These are phyloP conservation scores for Lampropteryx suffumata DNA, from an alignment of 2,888 invertebrate genomes.

Conservation along the genomic window DNA sequence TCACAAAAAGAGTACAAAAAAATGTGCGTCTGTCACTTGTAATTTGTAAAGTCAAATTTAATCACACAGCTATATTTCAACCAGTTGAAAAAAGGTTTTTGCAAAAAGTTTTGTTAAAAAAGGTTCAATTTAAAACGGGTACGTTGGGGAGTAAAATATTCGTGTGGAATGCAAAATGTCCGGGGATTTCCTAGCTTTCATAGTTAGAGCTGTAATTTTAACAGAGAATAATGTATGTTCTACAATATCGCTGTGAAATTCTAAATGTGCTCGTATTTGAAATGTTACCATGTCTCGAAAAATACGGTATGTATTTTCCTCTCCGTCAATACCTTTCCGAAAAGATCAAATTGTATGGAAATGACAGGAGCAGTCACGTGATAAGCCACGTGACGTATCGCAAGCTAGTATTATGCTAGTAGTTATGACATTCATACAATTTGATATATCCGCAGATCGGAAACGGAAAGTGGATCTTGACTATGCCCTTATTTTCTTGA, in stretches of 20 bases:
- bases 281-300: no score
- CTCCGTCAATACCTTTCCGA: no score
- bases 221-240: slow-evolving; percentile 4
- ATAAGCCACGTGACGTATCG: no score
- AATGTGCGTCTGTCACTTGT: slow-evolving; percentile 8
- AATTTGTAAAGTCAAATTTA: slow-evolving; percentile 12
- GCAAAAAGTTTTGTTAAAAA: slow-evolving; percentile 5
- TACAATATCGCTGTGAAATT: background rate
- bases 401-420: no score
- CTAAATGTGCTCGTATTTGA: background rate
- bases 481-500: no score
- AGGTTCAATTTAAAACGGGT: slow-evolving; percentile 3
- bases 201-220: slow-evolving; percentile 22
- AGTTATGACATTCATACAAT: no score
- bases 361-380: no score
- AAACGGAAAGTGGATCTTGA: no score
- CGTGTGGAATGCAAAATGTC: slow-evolving; percentile 13
- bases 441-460: no score
- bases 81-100: slow-evolving; percentile 1
- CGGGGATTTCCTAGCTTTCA: slow-evolving; percentile 20
- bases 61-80: slow-evolving; percentile 7
- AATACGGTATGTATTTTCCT: no score
- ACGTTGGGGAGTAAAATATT: slow-evolving; percentile 9
- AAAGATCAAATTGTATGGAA: no score
- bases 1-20: background rate